Evolutionary conservation across 53 echinoderm and acorn worm genomes (phyloP).

Genomic region (Apostichopus leukothele): DNA sequence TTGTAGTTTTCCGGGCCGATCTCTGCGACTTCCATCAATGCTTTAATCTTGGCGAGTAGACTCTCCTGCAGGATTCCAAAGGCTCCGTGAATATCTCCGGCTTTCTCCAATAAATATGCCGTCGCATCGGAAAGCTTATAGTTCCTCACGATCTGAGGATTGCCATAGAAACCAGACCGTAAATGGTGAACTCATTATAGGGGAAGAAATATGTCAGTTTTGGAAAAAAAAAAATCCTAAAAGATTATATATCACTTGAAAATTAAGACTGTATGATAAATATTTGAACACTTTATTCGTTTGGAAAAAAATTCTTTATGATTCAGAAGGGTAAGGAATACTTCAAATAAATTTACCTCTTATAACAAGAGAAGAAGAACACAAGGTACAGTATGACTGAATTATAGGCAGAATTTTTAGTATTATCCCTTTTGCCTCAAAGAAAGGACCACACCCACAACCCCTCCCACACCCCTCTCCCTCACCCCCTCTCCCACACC

Average conservation of each 20-base stretch:
- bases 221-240: neutral
- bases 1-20: constrained; percentile 53
- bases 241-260: too few relatives aligned
- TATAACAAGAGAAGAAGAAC: too few relatives aligned
- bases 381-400: too few relatives aligned
- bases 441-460: neutral
- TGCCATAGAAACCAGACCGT: neutral
- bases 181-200: neutral
- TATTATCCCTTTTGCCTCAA: neutral
- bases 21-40: constrained; percentile 63
- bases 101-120: constrained; percentile 92
- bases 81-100: constrained; percentile 96
- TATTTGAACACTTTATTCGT: neutral
- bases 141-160: constrained; percentile 78
- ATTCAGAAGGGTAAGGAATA: too few relatives aligned
- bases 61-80: constrained; percentile 91
- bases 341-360: too few relatives aligned
- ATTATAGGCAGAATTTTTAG: too few relatives aligned
- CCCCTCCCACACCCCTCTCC: neutral
- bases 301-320: too few relatives aligned
- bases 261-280: neutral
- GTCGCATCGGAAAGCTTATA: constrained; percentile 92
- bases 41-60: constrained; percentile 68
- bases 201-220: neutral
- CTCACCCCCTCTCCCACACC: too few relatives aligned